phyloP scores from a whole-genome alignment of 1,140 invertebrate species.

The Drosophila sproati region DNA sequence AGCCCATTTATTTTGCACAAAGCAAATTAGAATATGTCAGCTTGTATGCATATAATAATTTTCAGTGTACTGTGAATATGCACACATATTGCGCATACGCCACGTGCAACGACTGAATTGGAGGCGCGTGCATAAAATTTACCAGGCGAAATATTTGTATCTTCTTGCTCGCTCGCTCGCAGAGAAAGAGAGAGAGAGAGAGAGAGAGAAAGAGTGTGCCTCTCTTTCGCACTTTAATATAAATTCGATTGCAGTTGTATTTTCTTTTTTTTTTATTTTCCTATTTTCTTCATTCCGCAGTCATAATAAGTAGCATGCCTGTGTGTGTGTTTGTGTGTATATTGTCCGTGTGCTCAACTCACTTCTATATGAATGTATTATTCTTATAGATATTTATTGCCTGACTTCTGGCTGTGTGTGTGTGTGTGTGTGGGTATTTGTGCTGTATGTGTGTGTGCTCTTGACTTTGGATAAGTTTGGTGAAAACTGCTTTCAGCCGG shows the following conservation, averaged over 20 bases:
- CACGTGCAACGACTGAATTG: conserved; percentile 46
- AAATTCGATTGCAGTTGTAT: conserved; percentile 49
- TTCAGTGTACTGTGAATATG: not conserved
- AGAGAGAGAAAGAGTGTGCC: not conserved
- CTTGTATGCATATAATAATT: too few species aligned
- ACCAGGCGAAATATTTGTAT: conserved; percentile 31
- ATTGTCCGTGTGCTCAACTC: conserved; percentile 13
- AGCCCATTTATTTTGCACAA: too few species aligned
- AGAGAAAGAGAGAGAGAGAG: not conserved
- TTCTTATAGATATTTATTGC: conserved; percentile 40
- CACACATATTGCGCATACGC: conserved; percentile 69
- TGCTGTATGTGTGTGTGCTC: conserved; percentile 54
- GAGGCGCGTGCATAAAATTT: conserved; percentile 61
- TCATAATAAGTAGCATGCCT: conserved; percentile 6
- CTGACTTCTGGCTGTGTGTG: conserved; percentile 26
- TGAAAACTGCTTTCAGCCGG: conserved; percentile 80
- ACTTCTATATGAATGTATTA: conserved; percentile 6
- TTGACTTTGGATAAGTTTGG: conserved; percentile 83
- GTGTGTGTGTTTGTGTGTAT: not conserved
- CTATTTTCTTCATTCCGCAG: conserved; percentile 6
- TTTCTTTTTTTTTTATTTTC: conserved; percentile 5
- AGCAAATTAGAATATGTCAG: too few species aligned
- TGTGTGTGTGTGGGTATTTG: conserved; percentile 35
- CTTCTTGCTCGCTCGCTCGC: conserved; percentile 7
- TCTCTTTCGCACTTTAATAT: conserved; percentile 19